These are phyloP conservation scores for Battus philenor DNA, from an alignment of 1,140 invertebrate genomes.

Conservation along the genomic window DNA sequence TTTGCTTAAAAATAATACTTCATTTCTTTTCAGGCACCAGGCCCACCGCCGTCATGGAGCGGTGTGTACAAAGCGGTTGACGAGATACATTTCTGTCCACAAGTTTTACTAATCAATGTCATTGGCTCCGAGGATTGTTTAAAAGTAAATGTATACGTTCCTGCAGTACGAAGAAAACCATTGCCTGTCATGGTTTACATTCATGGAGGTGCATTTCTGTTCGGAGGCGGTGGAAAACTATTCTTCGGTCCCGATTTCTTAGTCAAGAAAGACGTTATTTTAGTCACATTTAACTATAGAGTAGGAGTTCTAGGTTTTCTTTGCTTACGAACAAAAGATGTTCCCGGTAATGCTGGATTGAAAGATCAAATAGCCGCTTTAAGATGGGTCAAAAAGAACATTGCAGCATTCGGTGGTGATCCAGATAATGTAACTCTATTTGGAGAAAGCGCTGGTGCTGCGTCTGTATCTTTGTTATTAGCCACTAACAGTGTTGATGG, in stretches of 20 bases:
- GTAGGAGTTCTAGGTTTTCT: constrained; percentile 80
- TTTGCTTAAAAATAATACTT: too few species aligned
- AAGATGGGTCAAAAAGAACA: constrained; percentile 78
- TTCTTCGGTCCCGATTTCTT: constrained; percentile 79
- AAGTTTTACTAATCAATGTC: constrained; percentile 26
- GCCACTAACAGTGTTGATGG: constrained; percentile 49
- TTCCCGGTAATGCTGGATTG: constrained; percentile 77
- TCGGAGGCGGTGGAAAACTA: constrained; percentile 75
- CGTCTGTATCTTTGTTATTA: constrained; percentile 51
- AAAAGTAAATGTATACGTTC: constrained; percentile 58
- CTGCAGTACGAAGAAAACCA: constrained; percentile 36
- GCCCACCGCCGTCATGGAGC: constrained; percentile 53
- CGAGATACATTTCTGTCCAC: constrained; percentile 45
- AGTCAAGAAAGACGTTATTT: constrained; percentile 79
- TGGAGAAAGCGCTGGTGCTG: constrained; percentile 66
- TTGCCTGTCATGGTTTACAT: constrained; percentile 80
- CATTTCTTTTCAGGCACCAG: constrained; percentile 41
- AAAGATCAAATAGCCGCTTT: constrained; percentile 78
- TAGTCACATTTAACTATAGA: constrained; percentile 83
- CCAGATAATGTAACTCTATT: constrained; percentile 66
- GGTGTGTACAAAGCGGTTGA: constrained; percentile 51
- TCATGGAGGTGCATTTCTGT: constrained; percentile 80
- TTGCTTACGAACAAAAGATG: constrained; percentile 75
- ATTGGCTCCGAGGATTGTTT: constrained; percentile 61
- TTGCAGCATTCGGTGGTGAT: constrained; percentile 72